Conservation (phyloP, 2,888 invertebrate species). For the Rosalia funebris region DNA sequence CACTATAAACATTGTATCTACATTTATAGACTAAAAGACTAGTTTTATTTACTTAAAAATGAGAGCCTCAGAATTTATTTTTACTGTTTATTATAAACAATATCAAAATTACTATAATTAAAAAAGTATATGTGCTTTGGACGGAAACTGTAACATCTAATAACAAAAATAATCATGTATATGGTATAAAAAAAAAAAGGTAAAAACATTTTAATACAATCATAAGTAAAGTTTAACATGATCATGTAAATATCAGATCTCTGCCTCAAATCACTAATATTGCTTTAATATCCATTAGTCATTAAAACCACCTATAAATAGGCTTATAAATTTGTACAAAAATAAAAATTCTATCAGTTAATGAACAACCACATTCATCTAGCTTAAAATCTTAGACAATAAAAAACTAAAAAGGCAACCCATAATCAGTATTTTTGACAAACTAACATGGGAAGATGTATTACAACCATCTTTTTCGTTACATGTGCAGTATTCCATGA, state of each 20-base stretch:
- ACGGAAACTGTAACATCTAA: no score
- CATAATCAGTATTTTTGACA: slow-evolving; percentile 34
- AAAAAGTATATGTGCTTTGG: no score
- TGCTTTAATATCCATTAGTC: background rate
- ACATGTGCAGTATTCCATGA: slow-evolving; percentile 93
- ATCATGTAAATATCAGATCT: background rate
- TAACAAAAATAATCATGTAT: no score
- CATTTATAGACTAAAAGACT: no score
- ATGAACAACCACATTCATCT: slow-evolving; percentile 6
- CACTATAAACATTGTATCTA: no score
- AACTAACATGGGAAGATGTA: slow-evolving; percentile 54
- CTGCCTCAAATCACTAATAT: background rate
- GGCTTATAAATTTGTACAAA: slow-evolving; percentile 18
- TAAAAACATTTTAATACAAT: no score
- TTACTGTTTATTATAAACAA: no score
- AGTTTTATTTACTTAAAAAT: no score
- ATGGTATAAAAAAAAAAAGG: no score
- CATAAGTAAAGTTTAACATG: no score
- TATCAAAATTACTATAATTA: no score
- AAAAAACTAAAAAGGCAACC: slow-evolving; percentile 27
- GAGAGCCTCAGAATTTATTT: no score
- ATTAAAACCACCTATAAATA: background rate
- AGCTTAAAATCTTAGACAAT: slow-evolving; percentile 28
- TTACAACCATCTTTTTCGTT: slow-evolving; percentile 94
- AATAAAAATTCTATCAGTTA: slow-evolving; percentile 8